Base-by-base conservation (phyloP, 2,113 vertebrate species). In the Brachypteracias leptosomus region DNA sequence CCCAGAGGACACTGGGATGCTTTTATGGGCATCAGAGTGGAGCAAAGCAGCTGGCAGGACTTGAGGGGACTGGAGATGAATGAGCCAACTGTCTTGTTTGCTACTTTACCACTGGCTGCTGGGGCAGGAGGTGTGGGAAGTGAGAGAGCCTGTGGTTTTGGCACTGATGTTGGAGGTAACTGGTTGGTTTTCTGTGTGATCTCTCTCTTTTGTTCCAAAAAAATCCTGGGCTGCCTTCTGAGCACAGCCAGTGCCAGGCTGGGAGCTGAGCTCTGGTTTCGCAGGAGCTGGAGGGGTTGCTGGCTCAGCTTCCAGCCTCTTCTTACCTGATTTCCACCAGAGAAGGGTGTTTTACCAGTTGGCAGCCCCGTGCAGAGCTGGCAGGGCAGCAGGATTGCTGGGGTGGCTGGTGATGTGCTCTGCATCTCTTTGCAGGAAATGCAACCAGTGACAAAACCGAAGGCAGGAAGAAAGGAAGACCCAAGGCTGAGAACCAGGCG, bases 401-500 rank as follows among this genome's bases (percentile, higher is more conserved):
- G 42, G 42, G 13, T 28, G 46, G 46, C 46, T 7, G 55, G 35
- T 63, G 79, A 89, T 6, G 0, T 20, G 33, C 10, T 2, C 67
- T 86, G 25, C 14, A 2, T 97, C 77, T 96, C 58, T 94, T 86
- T 93, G 79, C 97, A 98, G 99, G 98, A 98, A 97, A 98, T 87
- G 95, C 98, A 89, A 98, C 98, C 96, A 98, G 97, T 66, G 98
- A 99, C 93, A 98, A 97, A 97, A 97, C 97, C 0, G 99, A 99
- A 97, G 98, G 98, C 81, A 99, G 98, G 98, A 99, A 98, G 97
- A 99, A 99, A 98, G 99, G 99, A 94, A 98, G 98, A 83, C 98
- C 98, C 36, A 99, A 99, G 97, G 98, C 98, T 2, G 99, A 99
- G 93, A 98, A 98, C 96, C 99, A 99, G 95, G 99, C 99, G 2